Evolutionary conservation across 2,888 invertebrate species (phyloP).

Genomic region (Lasioglossum zephyrum): DNA sequence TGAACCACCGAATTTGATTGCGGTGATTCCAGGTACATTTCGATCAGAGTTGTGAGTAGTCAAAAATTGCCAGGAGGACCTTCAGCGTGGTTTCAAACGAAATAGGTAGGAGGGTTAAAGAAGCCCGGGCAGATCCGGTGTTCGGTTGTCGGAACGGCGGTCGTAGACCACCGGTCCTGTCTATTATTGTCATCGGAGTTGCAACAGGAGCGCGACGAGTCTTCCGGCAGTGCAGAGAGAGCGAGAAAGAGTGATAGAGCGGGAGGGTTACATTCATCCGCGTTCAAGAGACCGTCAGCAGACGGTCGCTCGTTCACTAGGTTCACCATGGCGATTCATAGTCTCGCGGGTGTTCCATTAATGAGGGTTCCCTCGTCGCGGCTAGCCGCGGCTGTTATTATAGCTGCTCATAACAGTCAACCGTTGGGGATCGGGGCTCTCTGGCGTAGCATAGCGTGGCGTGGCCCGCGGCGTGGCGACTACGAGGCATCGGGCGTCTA

Average conservation of each 20-base stretch:
- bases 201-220: slow-evolving; percentile 69
- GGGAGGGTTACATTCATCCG: slow-evolving; percentile 67
- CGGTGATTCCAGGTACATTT: neutral
- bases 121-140: slow-evolving; percentile 8
- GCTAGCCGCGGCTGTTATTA: slow-evolving; percentile 79
- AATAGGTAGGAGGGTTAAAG: neutral
- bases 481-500: slow-evolving; percentile 79
- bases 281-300: slow-evolving; percentile 63
- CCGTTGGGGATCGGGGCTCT: slow-evolving; percentile 51
- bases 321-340: slow-evolving; percentile 81
- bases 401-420: slow-evolving; percentile 82
- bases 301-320: slow-evolving; percentile 57
- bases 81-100: neutral
- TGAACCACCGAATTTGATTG: neutral
- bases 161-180: slow-evolving; percentile 68
- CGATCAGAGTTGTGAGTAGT: neutral
- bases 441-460: slow-evolving; percentile 70
- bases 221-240: slow-evolving; percentile 35
- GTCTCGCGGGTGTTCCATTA: slow-evolving; percentile 81
- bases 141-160: slow-evolving; percentile 51
- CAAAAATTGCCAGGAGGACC: neutral
- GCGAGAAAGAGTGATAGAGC: neutral
- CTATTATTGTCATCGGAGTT: slow-evolving; percentile 72
- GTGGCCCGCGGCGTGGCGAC: slow-evolving; percentile 66
- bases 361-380: slow-evolving; percentile 75